Evolutionary conservation across 1,140 invertebrate genomes (phyloP).

Genomic region (Calliopsis andreniformis): DNA sequence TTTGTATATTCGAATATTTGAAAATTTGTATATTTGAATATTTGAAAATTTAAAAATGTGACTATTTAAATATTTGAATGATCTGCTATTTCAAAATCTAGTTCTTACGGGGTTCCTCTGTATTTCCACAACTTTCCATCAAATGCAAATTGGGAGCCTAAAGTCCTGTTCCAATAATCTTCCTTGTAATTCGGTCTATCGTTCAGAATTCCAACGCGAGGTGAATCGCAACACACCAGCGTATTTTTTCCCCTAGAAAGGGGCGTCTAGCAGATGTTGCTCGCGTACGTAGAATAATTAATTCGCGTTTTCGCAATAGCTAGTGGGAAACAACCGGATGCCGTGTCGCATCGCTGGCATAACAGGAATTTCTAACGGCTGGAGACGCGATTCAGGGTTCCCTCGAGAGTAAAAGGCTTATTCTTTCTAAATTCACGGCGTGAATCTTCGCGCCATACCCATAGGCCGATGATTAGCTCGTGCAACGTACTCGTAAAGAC

Average conservation of each 20-base stretch:
- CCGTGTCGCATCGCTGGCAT: slow-evolving; percentile 59
- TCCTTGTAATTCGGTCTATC: not conserved
- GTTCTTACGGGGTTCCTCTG: too few species aligned
- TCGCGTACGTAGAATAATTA: slow-evolving; percentile 46
- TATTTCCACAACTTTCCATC: too few species aligned
- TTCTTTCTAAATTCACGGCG: slow-evolving; percentile 23
- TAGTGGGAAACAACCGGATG: slow-evolving; percentile 60
- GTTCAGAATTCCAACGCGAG: not conserved
- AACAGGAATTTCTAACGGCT: slow-evolving; percentile 55
- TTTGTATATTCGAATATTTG: too few species aligned
- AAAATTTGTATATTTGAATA: too few species aligned
- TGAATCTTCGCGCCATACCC: not conserved
- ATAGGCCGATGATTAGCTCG: not conserved
- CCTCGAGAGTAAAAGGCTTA: slow-evolving; percentile 47
- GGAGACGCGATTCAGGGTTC: slow-evolving; percentile 22
- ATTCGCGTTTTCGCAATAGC: slow-evolving; percentile 58
- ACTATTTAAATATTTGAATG: too few species aligned
- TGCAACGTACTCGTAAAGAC: too few species aligned
- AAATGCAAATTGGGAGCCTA: too few species aligned
- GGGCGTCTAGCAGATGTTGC: slow-evolving; percentile 33
- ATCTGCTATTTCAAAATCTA: too few species aligned
- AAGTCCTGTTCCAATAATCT: too few species aligned
- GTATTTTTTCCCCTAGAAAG: slow-evolving; percentile 25
- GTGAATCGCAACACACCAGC: slow-evolving; percentile 14
- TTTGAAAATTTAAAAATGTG: too few species aligned